phyloP scores from a whole-genome alignment of 35 echinoderm and acorn worm species.

The Chiridota heheva region DNA sequence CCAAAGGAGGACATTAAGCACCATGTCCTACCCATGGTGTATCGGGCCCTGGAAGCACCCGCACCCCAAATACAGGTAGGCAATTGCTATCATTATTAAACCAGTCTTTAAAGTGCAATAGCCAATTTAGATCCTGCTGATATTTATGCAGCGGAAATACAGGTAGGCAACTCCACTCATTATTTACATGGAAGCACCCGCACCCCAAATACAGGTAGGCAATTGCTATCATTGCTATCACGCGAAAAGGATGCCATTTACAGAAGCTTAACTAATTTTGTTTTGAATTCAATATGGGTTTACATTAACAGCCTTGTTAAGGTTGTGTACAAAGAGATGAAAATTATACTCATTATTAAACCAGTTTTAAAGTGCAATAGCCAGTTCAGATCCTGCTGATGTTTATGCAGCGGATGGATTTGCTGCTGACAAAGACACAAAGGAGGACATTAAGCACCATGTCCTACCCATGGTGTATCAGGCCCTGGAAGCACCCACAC shows the following conservation, averaged over 20 bases:
- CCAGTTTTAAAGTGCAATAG: slow-evolving; percentile 98
- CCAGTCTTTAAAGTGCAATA: slow-evolving; percentile 96
- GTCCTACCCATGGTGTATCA: slow-evolving; percentile 91
- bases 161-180: slow-evolving; percentile 70
- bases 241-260: no score
- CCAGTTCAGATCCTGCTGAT: slow-evolving; percentile 96
- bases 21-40: slow-evolving; percentile 93
- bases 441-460: slow-evolving; percentile 90
- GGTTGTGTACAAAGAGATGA: no score
- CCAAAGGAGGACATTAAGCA: slow-evolving; percentile 87
- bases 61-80: slow-evolving; percentile 95
- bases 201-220: slow-evolving; percentile 93
- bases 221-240: no score
- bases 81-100: no score
- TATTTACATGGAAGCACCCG: slow-evolving; percentile 85
- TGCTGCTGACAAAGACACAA: slow-evolving; percentile 83
- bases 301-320: no score
- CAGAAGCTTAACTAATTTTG: no score
- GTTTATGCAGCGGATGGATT: slow-evolving; percentile 96
- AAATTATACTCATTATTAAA: no score
- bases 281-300: no score
- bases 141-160: slow-evolving; percentile 97
- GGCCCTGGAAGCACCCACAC: slow-evolving; percentile 80
- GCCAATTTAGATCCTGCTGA: slow-evolving; percentile 91
- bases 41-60: slow-evolving; percentile 82